phyloP scores from a whole-genome alignment of 2,888 invertebrate genomes.

The Sthenelais limicola region DNA sequence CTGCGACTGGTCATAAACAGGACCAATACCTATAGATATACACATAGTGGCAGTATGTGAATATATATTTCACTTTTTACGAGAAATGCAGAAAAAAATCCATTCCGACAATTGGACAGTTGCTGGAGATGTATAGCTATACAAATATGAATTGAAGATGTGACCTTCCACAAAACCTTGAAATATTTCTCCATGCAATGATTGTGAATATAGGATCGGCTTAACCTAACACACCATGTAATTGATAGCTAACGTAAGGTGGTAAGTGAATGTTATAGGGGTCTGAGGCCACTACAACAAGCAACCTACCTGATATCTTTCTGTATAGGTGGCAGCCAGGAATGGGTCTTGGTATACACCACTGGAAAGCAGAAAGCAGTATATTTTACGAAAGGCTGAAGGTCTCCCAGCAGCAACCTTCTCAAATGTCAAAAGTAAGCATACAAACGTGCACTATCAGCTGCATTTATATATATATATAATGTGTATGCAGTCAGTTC shows the following conservation, averaged over 20 bases:
- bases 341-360: conserved; percentile 97
- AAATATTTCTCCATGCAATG: conserved; percentile 32
- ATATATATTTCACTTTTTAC: no score
- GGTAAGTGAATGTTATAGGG: conserved; percentile 31
- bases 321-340: conserved; percentile 77
- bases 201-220: conserved; percentile 26
- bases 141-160: conserved; percentile 33
- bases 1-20: no score
- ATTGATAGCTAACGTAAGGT: conserved; percentile 26
- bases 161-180: conserved; percentile 39
- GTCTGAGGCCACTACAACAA: conserved; percentile 1
- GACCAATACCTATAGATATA: no score
- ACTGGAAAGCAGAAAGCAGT: conserved; percentile 75
- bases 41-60: no score
- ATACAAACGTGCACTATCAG: no score
- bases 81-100: conserved; percentile 16
- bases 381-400: no score
- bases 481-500: no score
- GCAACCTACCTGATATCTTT: conserved; percentile 63
- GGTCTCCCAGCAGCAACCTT: no score
- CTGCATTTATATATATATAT: no score
- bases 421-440: no score
- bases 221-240: conserved; percentile 38
- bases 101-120: conserved; percentile 33
- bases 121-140: conserved; percentile 27